Evolutionary conservation across 1,140 invertebrate species (phyloP), one percentile per base, ranked within the genome.

Genomic region (Mylabris phalerata): DNA sequence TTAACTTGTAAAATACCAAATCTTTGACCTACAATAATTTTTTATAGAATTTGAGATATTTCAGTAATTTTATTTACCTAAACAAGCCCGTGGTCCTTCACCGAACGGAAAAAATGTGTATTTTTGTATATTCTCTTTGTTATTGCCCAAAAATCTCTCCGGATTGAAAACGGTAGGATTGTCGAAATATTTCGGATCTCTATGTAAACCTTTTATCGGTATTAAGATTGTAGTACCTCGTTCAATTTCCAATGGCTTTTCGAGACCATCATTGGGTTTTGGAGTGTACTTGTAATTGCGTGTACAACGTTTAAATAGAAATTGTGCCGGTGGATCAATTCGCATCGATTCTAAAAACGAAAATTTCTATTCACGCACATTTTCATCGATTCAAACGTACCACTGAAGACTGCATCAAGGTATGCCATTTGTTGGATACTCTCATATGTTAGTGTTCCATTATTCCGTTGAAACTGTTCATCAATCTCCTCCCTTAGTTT

Each of bases 401-500:
- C 79, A 42, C 65, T 68, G 4, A 79, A 61, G 0, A 79, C 75
- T 42, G 71, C 74, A 41, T 82, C 78, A 59, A 80, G 45, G 52
- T 80, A 80, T 0, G 48, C 57, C 72, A 79, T 73, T 0, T 76
- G 66, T 39, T 73, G 69, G 3, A 80, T 48, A 2, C 52, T 62
- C 0, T 80, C 78, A 55, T 79, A 80, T 13, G 64, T 72, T 0
- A 77, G 46, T 19, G 69, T 54, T 7, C 69, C 71, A 5, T 67
- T 48, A 26, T 71, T 61, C 27, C 67, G 65, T 3, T 60, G 44
- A 19, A 73, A 51, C 3, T 75, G 42, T 42, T 27, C 67, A 10
- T 71, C 61, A 1, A 89, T 68, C 75, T 92, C 88, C 61, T 82
- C 66, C 38, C 82, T 76, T 3, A 92, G 68, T 71, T 82, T 85